Conservation (phyloP, 2,113 vertebrate genomes). For the Rattus rattus region DNA sequence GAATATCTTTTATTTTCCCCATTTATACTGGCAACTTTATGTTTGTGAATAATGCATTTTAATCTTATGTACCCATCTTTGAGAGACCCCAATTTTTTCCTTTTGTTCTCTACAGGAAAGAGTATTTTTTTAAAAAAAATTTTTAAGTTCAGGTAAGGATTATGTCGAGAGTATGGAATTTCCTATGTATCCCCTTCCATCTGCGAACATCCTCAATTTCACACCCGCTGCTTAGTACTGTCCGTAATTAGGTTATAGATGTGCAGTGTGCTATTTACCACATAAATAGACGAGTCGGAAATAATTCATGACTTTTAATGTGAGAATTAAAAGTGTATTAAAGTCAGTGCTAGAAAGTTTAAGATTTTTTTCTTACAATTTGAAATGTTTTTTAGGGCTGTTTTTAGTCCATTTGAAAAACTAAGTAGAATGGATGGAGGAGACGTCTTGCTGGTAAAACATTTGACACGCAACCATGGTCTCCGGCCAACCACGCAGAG, state of each 20-base stretch:
- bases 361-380: not conserved
- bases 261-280: not conserved
- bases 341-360: not conserved
- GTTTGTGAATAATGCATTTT: not conserved
- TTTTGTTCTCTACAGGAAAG: not conserved
- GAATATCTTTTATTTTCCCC: not conserved
- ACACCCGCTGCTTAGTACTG: not conserved
- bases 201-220: not conserved
- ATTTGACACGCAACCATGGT: not conserved
- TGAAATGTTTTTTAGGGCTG: not conserved
- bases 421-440: not conserved
- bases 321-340: not conserved
- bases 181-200: accelerated
- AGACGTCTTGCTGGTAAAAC: too few species aligned
- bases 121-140: not conserved
- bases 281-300: conserved; percentile 12
- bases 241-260: not conserved
- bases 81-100: not conserved
- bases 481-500: too few species aligned
- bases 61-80: not conserved
- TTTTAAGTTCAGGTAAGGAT: not conserved
- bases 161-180: not conserved
- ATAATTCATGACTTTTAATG: not conserved
- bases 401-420: not conserved
- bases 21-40: not conserved